Conservation (phyloP, 2,113 vertebrate genomes). For the Xiphophorus hellerii region DNA sequence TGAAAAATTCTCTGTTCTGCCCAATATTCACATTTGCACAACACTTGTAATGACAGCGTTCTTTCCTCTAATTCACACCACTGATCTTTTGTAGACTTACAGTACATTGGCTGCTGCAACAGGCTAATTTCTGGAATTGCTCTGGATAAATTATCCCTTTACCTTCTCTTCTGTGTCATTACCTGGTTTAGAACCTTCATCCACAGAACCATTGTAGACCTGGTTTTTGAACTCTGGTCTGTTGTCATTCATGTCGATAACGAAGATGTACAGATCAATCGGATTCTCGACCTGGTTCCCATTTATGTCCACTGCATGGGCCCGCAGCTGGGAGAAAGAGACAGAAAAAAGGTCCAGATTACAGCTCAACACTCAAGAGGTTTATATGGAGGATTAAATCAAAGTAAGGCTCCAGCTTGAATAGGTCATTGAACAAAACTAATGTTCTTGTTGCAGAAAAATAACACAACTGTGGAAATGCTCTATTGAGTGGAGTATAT, state of each 20-base stretch:
- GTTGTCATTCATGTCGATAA: conserved; percentile 99
- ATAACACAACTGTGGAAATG: neutral
- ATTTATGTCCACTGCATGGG: conserved; percentile 97
- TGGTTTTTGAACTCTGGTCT: conserved; percentile 94
- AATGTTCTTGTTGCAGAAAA: neutral
- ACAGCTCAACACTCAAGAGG: neutral
- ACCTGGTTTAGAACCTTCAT: conserved; percentile 97
- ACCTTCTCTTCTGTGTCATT: conserved; percentile 14
- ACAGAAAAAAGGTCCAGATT: conserved; percentile 1
- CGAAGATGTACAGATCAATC: conserved; percentile 98
- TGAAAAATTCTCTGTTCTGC: conserved; percentile 35
- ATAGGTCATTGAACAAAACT: neutral
- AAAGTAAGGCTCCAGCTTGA: neutral
- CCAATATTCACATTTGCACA: conserved; percentile 29
- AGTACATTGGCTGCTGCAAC: too few relatives aligned
- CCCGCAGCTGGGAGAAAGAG: conserved; percentile 84
- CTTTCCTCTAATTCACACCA: too few relatives aligned
- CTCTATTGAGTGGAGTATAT: neutral
- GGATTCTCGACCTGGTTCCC: conserved; percentile 98
- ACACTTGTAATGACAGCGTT: neutral
- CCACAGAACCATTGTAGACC: conserved; percentile 96
- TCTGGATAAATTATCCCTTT: too few relatives aligned
- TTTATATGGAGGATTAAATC: neutral
- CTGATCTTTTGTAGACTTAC: too few relatives aligned
- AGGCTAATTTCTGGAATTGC: too few relatives aligned